phyloP scores from a whole-genome alignment of 2,888 invertebrate genomes.

The Aphodius sticticus region DNA sequence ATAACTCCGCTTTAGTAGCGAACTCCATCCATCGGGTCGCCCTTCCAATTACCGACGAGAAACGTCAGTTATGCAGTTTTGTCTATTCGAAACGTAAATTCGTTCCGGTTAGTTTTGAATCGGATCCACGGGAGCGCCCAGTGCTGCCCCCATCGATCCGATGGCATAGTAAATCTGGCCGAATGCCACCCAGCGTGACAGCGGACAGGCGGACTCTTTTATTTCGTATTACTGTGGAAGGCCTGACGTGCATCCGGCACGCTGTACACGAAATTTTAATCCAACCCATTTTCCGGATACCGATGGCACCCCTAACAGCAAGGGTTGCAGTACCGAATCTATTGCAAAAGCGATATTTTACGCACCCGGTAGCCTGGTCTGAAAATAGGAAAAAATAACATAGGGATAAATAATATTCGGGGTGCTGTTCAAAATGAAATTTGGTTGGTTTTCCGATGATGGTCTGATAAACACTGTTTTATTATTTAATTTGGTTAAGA shows the following conservation, averaged over 20 bases:
- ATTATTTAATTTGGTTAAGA: too few species aligned
- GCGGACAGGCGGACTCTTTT: not conserved
- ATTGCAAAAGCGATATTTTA: not conserved
- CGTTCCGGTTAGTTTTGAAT: not conserved
- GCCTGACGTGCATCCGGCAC: not conserved
- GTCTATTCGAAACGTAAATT: not conserved
- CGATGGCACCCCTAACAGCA: not conserved
- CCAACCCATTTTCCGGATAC: not conserved
- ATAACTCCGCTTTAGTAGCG: not conserved
- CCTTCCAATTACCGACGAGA: not conserved
- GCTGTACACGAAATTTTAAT: not conserved
- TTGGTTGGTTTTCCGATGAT: too few species aligned
- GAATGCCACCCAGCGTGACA: not conserved
- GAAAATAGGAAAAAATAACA: too few species aligned
- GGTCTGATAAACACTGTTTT: too few species aligned
- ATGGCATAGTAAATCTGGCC: not conserved
- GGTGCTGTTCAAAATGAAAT: too few species aligned
- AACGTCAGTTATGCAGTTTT: constrained; percentile 4
- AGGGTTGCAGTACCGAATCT: not conserved
- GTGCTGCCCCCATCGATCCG: not conserved
- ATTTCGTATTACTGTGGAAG: not conserved
- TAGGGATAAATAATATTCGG: too few species aligned
- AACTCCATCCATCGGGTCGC: not conserved
- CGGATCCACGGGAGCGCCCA: not conserved
- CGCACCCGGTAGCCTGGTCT: not conserved